Percentiles rank a stretch among this genome's conserved stretches.
Evolutionary conservation across 2,888 invertebrate genomes (phyloP).

Genomic region (Parnassius orleans): DNA sequence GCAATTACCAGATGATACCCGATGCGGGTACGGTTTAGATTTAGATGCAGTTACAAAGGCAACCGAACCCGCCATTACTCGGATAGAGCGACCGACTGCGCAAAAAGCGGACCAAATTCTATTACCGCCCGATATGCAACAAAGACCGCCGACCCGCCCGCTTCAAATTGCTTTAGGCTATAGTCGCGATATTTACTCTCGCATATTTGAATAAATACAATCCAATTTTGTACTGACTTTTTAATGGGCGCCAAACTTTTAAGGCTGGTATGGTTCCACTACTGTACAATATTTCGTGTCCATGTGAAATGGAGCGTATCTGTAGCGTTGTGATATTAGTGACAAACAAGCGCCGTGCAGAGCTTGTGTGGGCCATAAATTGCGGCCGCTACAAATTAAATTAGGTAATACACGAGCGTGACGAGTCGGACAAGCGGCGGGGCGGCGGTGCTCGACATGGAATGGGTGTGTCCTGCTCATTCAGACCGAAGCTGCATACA

Average conservation of each 20-base stretch:
- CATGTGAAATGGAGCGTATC: constrained; percentile 37
- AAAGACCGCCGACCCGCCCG: constrained; percentile 73
- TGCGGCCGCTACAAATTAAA: constrained; percentile 77
- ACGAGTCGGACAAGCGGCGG: constrained; percentile 70
- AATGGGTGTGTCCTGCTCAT: constrained; percentile 70
- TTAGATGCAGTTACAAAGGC: constrained; percentile 77
- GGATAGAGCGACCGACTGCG: constrained; percentile 61
- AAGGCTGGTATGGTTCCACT: neutral
- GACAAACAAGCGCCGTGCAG: constrained; percentile 60
- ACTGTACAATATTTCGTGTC: constrained; percentile 7
- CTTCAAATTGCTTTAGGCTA: constrained; percentile 78
- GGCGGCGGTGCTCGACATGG: constrained; percentile 66
- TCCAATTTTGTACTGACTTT: constrained; percentile 51
- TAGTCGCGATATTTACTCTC: constrained; percentile 72
- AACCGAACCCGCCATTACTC: constrained; percentile 71
- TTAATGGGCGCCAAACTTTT: constrained; percentile 17
- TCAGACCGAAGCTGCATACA: constrained; percentile 37
- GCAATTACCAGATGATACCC: constrained; percentile 52
- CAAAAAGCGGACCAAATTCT: constrained; percentile 80
- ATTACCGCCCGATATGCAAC: constrained; percentile 79
- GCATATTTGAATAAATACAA: constrained; percentile 60
- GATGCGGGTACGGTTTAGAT: constrained; percentile 53
- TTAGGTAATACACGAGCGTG: constrained; percentile 77
- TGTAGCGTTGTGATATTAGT: constrained; percentile 45
- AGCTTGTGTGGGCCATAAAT: constrained; percentile 73